Evolutionary conservation across 2,113 vertebrate genomes (phyloP), one percentile per base, ranked within the genome.

Genomic region (Sciurus niger): DNA sequence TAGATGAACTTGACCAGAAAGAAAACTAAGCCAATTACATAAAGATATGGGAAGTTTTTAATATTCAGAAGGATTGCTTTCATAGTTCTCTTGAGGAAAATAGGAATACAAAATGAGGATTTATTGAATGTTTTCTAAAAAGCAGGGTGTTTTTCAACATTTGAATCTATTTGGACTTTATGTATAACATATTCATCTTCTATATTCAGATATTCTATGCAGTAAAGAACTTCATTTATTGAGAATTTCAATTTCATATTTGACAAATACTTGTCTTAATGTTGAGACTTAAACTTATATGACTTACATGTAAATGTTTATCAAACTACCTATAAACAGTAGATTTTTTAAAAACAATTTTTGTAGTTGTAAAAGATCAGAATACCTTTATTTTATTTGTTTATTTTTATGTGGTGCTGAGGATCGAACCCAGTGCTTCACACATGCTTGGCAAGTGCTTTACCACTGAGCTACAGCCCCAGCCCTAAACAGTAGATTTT

Each of bases 1-100:
- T 89, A 58, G 40, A 53, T 90, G 60, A 90, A 86, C 58, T 73
- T 83, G 28, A 60, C 79, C 34, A 89, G 58, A 93, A 90, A 92
- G 83, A 16, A 90, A 95, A 89, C 67, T 82, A 77, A 85, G 30
- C 6, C 25, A 76, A 17, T 63, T 92, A 65, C 22, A 70, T 46
- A 30, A 28, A 79, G 68, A 12, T 11, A 0, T 78, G 17, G 53
- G 25, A 16, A 55, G 22, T 70, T 94, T 90, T 70, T 86, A 79
- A 89, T 93, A 84, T 84, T 86, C 84, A 53, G 58, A 34, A 79
- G 8, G 63, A 40, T 65, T 90, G n/a, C 24, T 58, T 74, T 93
- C 63, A 55, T 83, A 67, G 53, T 91, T 85, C 37, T 55, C 37
- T 79, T 90, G n/a, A 76, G 43, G 17, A 76, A 95, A 82, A 90